Percentiles rank a stretch among this genome's conserved stretches.
Evolutionary conservation across 2,888 invertebrate species (phyloP).

Genomic region (Metacarcinus magister): DNA sequence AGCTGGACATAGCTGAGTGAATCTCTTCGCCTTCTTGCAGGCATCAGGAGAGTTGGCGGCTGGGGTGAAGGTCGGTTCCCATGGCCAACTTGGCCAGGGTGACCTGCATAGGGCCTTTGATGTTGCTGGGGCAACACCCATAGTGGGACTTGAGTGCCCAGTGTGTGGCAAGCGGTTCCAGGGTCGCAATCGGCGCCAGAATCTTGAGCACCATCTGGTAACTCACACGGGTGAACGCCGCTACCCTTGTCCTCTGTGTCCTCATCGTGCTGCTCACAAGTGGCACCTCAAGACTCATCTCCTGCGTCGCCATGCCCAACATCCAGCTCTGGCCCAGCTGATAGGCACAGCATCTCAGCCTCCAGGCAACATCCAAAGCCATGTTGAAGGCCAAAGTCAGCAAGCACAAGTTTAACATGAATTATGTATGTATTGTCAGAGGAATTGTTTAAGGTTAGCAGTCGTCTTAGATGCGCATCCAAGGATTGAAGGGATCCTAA

Average conservation of each 20-base stretch:
- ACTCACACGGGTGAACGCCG: conserved; percentile 82
- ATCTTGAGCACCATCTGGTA: conserved; percentile 81
- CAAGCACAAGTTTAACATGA: conserved; percentile 73
- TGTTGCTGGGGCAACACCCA: conserved; percentile 74
- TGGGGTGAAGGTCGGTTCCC: conserved; percentile 71
- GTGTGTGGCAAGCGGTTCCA: conserved; percentile 81
- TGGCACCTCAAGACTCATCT: conserved; percentile 82
- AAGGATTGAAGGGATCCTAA: conserved; percentile 66
- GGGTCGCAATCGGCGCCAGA: conserved; percentile 82
- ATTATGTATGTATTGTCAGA: conserved; percentile 77
- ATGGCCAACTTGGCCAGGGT: conserved; percentile 75
- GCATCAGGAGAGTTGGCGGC: conserved; percentile 79
- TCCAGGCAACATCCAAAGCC: conserved; percentile 67
- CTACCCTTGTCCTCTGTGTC: conserved; percentile 81
- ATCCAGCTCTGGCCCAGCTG: conserved; percentile 72
- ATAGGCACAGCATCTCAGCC: conserved; percentile 60
- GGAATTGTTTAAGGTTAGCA: conserved; percentile 69
- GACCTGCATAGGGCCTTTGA: conserved; percentile 77
- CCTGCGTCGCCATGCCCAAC: conserved; percentile 80
- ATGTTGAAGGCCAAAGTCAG: conserved; percentile 72
- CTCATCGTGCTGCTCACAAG: conserved; percentile 81
- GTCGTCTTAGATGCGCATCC: conserved; percentile 67
- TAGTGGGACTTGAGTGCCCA: conserved; percentile 80
- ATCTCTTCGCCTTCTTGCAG: conserved; percentile 82
- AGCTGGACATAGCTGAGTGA: conserved; percentile 78